Base-by-base conservation (phyloP, 1,140 invertebrate species). In the Trichomalopsis sarcophagae region DNA sequence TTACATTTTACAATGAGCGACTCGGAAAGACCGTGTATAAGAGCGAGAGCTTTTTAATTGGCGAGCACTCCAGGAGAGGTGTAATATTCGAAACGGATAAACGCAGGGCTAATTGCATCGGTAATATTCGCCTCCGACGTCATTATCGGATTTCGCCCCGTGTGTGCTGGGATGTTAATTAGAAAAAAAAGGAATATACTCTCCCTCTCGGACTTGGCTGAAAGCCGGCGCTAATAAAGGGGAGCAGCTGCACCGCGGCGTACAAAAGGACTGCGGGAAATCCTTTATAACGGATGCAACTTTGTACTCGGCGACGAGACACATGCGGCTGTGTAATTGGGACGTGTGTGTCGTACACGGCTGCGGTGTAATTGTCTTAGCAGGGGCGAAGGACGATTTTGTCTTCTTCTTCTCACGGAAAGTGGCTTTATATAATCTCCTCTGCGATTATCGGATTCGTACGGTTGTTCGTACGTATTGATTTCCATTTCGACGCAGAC, bases 211-310 rank as follows among this genome's bases (percentile, higher is more conserved):
- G 69, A 71, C 69, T 71, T 62, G 40, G 33, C 40, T 75, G 10
- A 75, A 75, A 75, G 73, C 73, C 14, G 14, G 30, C 68, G 10
- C 23, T 71, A 71, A 71, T 62, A 71, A 71, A 33, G 68, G 68
- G 23, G 23, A 71, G 30, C 11, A 1, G 3, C 30, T 71, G 27
- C 27, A 71, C 1, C 30, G 55, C 27, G 68, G 2, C 68, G 30
- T 30, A 33, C 13, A 33, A 71, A 71, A 30, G 66, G 23, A 68
- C 11, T 11, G 7, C 2, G 68, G 68, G 23, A 71, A 33, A 71
- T 71, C 68, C 68, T n/a, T n/a, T n/a, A 17, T 62, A 62, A 62
- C 1, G 55, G 55, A 14, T 9, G 14, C 47, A 50, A 62, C 55
- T 62, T 62, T 62, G 55, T 62, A n/a, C 55, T 62, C 7, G 17